Base-by-base conservation (phyloP, 2,888 invertebrate species). In the Cephus pygmeus region DNA sequence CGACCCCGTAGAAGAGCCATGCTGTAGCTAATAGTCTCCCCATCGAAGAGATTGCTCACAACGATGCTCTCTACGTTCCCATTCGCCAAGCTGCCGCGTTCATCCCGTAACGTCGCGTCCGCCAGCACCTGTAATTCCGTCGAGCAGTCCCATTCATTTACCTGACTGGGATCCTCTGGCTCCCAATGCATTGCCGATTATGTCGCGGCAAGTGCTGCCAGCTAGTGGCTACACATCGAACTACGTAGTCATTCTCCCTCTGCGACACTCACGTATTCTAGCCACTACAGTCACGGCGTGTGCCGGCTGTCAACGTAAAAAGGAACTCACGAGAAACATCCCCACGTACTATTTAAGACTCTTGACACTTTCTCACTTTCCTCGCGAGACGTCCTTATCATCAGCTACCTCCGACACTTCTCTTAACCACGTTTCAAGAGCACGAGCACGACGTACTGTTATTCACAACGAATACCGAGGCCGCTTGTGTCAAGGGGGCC, bases 1-100 rank as follows among this genome's bases (percentile, higher is more conserved):
- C 93, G 92, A 77, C 95, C 95, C 88, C 94, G 94, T 56, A 95
- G 92, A 68, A 95, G 91, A 79, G 94, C 92, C 69, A 95, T 90
- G 34, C 95, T 94, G 90, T 95, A 94, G 80, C 92, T 93, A 75
- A 95, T 90, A 79, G 89, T 92, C 85, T 95, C 95, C 81, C 94
- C 93, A 90, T 94, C 93, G 87, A 93, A 93, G 79, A 95, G 93
- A 88, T 95, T 95, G 73, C 93, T 93, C 76, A 94, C 84, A 68
- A 85, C 81, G 34, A 92, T 91, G 23, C 88, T 88, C 76, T 91
- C 90, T 56, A 84, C 81, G 75, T 90, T 88, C 33, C 87, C 89
- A 73, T 90, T 90, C 11, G 81, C 78, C 56, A 84, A 80, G 30
- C 69, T 83, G 75, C 85, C 83, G 76, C 84, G 83, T 77, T 88